Conservation (phyloP, 2,888 invertebrate species). For the Drepana falcataria region DNA sequence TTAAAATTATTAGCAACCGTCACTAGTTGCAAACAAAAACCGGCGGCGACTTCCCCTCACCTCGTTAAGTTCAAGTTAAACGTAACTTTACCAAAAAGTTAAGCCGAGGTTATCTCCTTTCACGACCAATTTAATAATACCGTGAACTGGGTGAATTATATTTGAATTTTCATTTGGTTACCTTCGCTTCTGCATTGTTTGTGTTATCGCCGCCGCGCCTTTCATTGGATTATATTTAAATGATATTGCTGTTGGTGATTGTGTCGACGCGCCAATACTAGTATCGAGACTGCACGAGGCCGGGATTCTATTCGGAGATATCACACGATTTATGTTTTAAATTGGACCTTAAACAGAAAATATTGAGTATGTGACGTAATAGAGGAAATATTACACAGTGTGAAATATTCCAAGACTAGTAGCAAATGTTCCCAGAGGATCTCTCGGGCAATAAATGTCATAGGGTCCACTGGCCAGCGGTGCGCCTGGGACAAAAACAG, state of each 20-base stretch:
- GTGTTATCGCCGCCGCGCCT: conserved; percentile 17
- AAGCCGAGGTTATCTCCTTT: conserved; percentile 60
- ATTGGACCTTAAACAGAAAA: too few species aligned
- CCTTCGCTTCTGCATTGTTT: conserved; percentile 26
- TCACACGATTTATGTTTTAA: too few species aligned
- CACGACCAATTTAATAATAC: conserved; percentile 74
- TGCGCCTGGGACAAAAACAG: conserved; percentile 33
- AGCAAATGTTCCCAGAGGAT: not conserved
- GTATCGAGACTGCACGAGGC: too few species aligned
- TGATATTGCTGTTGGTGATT: not conserved
- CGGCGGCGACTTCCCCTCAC: conserved; percentile 28
- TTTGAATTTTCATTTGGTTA: conserved; percentile 49
- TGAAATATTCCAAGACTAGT: not conserved
- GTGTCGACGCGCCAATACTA: too few species aligned
- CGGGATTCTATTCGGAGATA: too few species aligned
- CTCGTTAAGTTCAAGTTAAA: conserved; percentile 42
- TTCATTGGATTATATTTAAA: conserved; percentile 14
- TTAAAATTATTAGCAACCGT: not conserved
- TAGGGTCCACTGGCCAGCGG: conserved; percentile 1
- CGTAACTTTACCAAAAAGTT: conserved; percentile 34
- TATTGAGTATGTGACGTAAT: too few species aligned
- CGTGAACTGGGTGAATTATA: conserved; percentile 60
- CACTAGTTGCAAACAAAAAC: conserved; percentile 26
- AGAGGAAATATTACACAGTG: not conserved
- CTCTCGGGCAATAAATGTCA: conserved; percentile 1